These are phyloP conservation scores for Myodes glareolus DNA, from an alignment of 2,113 vertebrate species.

Conservation along the genomic window DNA sequence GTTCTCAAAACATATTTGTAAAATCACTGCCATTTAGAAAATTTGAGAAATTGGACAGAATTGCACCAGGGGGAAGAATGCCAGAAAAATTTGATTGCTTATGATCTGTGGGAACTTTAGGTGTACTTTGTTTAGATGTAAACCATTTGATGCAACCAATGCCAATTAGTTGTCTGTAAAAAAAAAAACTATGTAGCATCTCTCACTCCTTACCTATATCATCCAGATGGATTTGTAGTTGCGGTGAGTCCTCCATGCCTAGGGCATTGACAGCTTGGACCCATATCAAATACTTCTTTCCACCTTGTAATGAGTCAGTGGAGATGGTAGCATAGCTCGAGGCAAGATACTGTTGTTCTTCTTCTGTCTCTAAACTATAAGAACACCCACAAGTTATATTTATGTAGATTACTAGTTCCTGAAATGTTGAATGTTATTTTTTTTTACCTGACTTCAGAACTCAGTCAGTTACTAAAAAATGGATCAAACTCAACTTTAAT, in stretches of 20 bases:
- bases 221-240: conserved; percentile 67
- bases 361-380: conserved; percentile 71
- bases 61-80: neutral
- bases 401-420: neutral
- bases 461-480: neutral
- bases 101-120: neutral
- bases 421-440: neutral
- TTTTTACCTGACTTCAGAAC: neutral
- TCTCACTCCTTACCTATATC: conserved; percentile 81
- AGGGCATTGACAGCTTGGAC: conserved; percentile 81
- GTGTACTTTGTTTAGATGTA: neutral
- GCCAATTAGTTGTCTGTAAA: neutral
- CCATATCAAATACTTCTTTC: conserved; percentile 71
- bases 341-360: conserved; percentile 69
- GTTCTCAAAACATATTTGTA: neutral
- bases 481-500: neutral
- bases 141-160: neutral
- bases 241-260: conserved; percentile 74
- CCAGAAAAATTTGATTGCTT: neutral
- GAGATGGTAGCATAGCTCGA: conserved; percentile 72
- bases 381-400: neutral
- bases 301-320: conserved; percentile 13
- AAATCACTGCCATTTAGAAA: neutral
- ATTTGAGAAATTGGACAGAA: neutral
- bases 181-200: neutral